Conservation (phyloP, 2,113 vertebrate species). For the Myotis yumanensis region DNA sequence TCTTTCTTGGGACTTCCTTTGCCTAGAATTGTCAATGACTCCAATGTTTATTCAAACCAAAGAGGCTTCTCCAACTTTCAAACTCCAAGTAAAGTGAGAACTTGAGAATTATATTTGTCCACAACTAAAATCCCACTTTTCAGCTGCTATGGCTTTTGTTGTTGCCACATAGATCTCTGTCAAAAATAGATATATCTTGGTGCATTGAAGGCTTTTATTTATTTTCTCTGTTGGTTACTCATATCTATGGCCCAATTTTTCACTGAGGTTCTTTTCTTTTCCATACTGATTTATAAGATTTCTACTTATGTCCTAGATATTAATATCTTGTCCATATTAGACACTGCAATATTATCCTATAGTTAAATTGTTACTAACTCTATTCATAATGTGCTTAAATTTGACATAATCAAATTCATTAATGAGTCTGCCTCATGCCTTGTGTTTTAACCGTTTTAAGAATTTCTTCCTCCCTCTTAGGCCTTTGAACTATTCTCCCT, state of each 20-base stretch:
- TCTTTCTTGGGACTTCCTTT: conserved; percentile 3
- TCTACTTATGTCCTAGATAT: neutral
- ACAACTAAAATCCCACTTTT: neutral
- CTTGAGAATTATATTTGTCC: neutral
- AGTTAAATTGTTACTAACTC: neutral
- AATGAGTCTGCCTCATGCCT: neutral
- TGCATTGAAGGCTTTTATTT: neutral
- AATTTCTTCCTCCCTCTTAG: neutral
- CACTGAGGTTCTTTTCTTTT: neutral
- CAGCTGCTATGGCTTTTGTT: neutral
- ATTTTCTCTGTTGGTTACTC: neutral
- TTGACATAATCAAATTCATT: neutral
- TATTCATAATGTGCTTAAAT: neutral
- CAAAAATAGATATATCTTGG: neutral
- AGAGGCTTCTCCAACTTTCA: neutral
- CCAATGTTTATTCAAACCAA: neutral
- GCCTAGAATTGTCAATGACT: neutral
- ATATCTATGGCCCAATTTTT: neutral
- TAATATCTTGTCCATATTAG: neutral
- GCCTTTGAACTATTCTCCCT: neutral
- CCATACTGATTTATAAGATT: neutral
- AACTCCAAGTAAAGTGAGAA: neutral
- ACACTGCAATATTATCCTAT: neutral
- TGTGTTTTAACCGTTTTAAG: neutral
- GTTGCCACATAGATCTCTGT: neutral